Conservation (phyloP, 1,140 invertebrate genomes). For the Zaprionus capensis region DNA sequence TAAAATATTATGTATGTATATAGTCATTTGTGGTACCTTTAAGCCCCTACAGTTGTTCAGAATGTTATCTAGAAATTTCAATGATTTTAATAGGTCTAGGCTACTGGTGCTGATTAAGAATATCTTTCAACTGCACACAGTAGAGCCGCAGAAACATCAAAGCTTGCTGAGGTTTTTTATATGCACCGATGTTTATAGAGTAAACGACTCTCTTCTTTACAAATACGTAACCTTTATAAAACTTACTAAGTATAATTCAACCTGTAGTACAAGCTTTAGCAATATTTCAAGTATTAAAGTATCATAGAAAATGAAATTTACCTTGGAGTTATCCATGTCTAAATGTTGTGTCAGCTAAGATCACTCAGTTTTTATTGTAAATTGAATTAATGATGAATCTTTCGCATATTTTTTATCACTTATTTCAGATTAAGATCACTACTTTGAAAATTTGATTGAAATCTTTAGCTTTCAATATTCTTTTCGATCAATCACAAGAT, state of each 20-base stretch:
- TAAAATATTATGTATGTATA: background rate
- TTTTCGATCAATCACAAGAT: conserved; percentile 15
- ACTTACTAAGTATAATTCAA: too few species aligned
- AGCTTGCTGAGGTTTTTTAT: too few species aligned
- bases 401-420: conserved; percentile 13
- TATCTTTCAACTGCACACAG: too few species aligned
- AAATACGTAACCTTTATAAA: too few species aligned
- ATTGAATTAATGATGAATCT: conserved; percentile 30
- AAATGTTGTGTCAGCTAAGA: conserved; percentile 63
- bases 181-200: too few species aligned
- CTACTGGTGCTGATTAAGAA: too few species aligned
- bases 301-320: conserved; percentile 43
- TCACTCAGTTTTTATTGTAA: conserved; percentile 49
- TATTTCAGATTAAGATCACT: background rate
- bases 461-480: conserved; percentile 6
- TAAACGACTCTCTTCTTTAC: too few species aligned
- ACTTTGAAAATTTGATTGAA: conserved; percentile 4
- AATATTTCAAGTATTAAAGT: conserved; percentile 3
- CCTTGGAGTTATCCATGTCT: conserved; percentile 70
- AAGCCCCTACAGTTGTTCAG: background rate
- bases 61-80: too few species aligned
- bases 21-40: background rate
- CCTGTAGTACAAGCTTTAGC: background rate
- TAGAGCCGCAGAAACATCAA: too few species aligned
- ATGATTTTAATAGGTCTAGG: too few species aligned